phyloP scores from a whole-genome alignment of 2,888 invertebrate genomes.

The Zygaena filipendulae region DNA sequence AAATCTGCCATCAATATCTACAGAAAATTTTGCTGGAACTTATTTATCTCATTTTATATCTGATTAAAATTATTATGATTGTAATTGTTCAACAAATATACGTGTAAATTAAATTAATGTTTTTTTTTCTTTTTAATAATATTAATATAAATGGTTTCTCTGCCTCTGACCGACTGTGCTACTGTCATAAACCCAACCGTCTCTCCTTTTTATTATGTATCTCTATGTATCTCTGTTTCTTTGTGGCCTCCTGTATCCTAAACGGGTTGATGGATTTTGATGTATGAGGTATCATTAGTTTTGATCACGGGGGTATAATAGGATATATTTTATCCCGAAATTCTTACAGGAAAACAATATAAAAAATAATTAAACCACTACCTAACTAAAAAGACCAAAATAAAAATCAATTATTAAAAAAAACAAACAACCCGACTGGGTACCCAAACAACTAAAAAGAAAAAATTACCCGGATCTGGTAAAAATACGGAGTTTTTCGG shows the following conservation, averaged over 20 bases:
- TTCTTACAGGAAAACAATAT: too few species aligned
- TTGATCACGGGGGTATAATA: constrained; percentile 11
- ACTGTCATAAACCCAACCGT: constrained; percentile 9
- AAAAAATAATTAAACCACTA: too few species aligned
- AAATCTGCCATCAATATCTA: constrained; percentile 14
- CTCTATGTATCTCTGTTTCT: too few species aligned
- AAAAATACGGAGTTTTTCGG: too few species aligned
- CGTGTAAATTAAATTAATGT: constrained; percentile 7
- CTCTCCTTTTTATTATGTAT: constrained; percentile 5
- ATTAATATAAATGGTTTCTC: constrained; percentile 9
- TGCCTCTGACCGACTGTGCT: constrained; percentile 10
- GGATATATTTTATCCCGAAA: constrained; percentile 10
- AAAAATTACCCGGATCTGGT: too few species aligned
- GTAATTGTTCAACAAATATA: constrained; percentile 7
- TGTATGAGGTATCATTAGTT: constrained; percentile 10
- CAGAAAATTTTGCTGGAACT: constrained; percentile 14
- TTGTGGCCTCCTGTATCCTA: not conserved
- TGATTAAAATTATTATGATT: constrained; percentile 9
- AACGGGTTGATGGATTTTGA: constrained; percentile 8
- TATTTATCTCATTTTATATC: constrained; percentile 13
- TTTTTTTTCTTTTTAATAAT: constrained; percentile 7
- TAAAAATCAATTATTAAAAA: too few species aligned
- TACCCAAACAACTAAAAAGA: too few species aligned
- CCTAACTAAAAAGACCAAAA: too few species aligned
- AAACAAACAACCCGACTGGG: too few species aligned